Percentiles rank a stretch among this genome's conserved stretches.
phyloP scores from a whole-genome alignment of 2,888 invertebrate genomes.

The Chymomyza fuscimana region DNA sequence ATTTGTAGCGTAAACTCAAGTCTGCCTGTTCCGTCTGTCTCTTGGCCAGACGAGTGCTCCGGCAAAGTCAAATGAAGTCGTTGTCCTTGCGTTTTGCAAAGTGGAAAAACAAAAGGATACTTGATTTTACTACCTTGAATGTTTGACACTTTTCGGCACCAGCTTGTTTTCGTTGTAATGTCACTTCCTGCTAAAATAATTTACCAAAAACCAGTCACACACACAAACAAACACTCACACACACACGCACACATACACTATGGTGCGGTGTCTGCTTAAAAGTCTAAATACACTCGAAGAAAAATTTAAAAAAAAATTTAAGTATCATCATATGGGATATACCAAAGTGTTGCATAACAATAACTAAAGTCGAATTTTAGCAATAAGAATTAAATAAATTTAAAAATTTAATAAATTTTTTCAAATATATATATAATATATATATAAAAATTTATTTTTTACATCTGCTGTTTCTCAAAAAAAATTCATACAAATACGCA shows the following conservation, averaged over 20 bases:
- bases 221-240: constrained; percentile 16
- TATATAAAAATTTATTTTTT: too few species aligned
- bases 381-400: too few species aligned
- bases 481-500: too few species aligned
- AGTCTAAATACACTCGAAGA: not conserved
- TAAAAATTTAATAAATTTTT: too few species aligned
- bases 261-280: not conserved
- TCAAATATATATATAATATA: too few species aligned
- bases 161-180: constrained; percentile 71
- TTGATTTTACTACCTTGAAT: constrained; percentile 79
- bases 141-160: constrained; percentile 78
- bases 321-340: not conserved
- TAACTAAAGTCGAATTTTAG: too few species aligned
- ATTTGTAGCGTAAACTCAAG: not conserved
- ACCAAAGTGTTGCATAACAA: too few species aligned
- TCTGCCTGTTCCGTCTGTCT: not conserved
- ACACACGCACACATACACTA: not conserved
- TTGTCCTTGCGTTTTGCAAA: constrained; percentile 26
- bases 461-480: too few species aligned
- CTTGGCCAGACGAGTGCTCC: not conserved
- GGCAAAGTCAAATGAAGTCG: constrained; percentile 9
- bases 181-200: constrained; percentile 74
- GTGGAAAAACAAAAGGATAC: constrained; percentile 75
- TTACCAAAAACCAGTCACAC: constrained; percentile 50
- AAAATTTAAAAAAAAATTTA: not conserved